Evolutionary conservation across 2,797 vertebrate species (phyloP), one percentile per base, ranked within the genome.

Genomic region (Acanthiza pusilla): DNA sequence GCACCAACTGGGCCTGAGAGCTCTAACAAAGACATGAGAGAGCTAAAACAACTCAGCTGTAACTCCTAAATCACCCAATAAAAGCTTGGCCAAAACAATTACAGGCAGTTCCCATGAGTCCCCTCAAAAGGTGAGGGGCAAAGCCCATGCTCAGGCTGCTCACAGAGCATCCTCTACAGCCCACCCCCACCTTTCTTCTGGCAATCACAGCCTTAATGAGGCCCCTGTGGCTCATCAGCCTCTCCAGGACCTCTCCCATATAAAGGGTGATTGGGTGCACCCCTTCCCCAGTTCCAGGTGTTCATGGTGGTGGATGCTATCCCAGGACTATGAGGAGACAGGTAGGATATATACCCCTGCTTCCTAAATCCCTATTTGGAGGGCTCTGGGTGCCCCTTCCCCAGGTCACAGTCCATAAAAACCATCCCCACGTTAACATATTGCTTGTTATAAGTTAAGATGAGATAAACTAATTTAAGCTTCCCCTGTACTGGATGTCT

Each of bases 381-480:
- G 7, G 5, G 34, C 27, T 57, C 16, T 32, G 13, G 36, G 19
- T 89, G 17, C 48, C 51, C 36, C 19, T 51, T 74, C 38, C 58
- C 8, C 0, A 5, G 51, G 42, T 60, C 30, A 2, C 0, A 9
- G 38, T 7, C 30, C 87, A 27, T 16, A n/a, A 51, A 58, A 89
- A 4, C 65, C 45, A 16, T 42, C 61, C 43, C 29, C 7, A 4
- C 3, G 5, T 76, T 92, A 61, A 32, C 94, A 85, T 94, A 92
- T 92, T 94, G 95, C 93, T 85, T 38, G 48, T 85, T 92, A 19
- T 3, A 74, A 74, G 47, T 79, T 90, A 84, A 55, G 66, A 77
- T 94, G 66, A 23, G 82, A 63, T 30, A 60, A 61, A 91, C 96
- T 94, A 96, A 97, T 93, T 97, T 97, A 91, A 93, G 95, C 85